A percentile compares a stretch with the other conserved stretches of the same genome.
Evolutionary conservation across 2,113 vertebrate genomes (phyloP).

Genomic region (Solenodon paradoxus): DNA sequence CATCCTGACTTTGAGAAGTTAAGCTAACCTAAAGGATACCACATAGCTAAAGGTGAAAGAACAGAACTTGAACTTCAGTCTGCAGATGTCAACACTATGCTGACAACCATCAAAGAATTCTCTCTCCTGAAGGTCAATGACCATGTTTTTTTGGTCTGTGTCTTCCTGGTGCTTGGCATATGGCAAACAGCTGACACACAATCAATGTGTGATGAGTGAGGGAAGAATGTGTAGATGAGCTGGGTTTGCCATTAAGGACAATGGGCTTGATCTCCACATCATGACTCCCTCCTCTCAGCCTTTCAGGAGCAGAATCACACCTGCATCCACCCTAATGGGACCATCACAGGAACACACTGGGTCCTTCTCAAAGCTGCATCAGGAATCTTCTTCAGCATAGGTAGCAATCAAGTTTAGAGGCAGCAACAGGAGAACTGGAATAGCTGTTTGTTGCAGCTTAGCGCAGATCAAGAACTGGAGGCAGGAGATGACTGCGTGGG

Average conservation of each 20-base stretch:
- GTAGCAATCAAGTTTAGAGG: background rate
- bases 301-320: background rate
- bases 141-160: background rate
- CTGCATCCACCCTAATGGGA: background rate
- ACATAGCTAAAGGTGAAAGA: background rate
- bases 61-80: background rate
- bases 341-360: background rate
- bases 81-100: background rate
- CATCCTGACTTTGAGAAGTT: background rate
- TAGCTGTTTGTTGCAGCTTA: background rate
- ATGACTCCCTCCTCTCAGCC: background rate
- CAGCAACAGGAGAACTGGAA: background rate
- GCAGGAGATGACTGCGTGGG: background rate
- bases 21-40: background rate
- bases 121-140: background rate
- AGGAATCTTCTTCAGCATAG: background rate
- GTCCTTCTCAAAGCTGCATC: background rate
- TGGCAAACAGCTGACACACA: background rate
- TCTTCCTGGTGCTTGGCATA: constrained; percentile 22
- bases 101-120: background rate
- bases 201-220: constrained; percentile 13
- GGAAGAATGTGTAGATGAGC: background rate
- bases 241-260: background rate
- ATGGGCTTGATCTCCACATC: background rate
- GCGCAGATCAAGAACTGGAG: background rate